Evolutionary conservation across 2,888 invertebrate species (phyloP).

Genomic region (Limnephilus rhombicus): DNA sequence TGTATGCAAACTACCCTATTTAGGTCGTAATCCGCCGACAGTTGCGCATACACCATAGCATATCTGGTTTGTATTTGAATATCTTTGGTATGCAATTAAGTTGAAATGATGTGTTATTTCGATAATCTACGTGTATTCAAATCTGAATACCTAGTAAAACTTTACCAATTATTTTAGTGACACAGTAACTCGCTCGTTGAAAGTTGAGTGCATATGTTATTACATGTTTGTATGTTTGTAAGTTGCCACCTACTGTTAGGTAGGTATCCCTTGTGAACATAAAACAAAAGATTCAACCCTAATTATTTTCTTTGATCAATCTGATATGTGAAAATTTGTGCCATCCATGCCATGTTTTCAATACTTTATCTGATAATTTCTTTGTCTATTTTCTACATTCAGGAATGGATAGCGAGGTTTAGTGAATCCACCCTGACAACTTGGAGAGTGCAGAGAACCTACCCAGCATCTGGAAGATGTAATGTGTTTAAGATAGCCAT

Average conservation of each 20-base stretch:
- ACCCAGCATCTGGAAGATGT: constrained; percentile 60
- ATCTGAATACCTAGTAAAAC: too few relatives aligned
- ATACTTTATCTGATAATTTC: background rate
- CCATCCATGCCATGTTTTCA: background rate
- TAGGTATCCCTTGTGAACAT: background rate
- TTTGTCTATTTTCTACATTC: background rate
- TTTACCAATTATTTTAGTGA: too few relatives aligned
- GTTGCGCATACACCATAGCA: too few relatives aligned
- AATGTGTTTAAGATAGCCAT: constrained; percentile 63
- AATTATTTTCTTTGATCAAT: background rate
- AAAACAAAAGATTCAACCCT: background rate
- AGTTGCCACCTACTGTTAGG: background rate
- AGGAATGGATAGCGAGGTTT: constrained; percentile 61
- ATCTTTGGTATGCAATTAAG: too few relatives aligned
- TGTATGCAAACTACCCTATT: too few relatives aligned
- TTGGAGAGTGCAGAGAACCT: constrained; percentile 61
- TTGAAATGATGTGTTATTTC: too few relatives aligned
- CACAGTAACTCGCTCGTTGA: too few relatives aligned
- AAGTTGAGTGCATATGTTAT: background rate
- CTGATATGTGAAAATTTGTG: constrained; percentile 9
- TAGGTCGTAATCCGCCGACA: too few relatives aligned
- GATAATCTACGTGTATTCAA: too few relatives aligned
- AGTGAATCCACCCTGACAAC: constrained; percentile 61
- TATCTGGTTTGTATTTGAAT: too few relatives aligned
- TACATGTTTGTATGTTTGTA: background rate